Evolutionary conservation across 1,140 invertebrate species (phyloP).

Genomic region (Neuroterus valhalla): DNA sequence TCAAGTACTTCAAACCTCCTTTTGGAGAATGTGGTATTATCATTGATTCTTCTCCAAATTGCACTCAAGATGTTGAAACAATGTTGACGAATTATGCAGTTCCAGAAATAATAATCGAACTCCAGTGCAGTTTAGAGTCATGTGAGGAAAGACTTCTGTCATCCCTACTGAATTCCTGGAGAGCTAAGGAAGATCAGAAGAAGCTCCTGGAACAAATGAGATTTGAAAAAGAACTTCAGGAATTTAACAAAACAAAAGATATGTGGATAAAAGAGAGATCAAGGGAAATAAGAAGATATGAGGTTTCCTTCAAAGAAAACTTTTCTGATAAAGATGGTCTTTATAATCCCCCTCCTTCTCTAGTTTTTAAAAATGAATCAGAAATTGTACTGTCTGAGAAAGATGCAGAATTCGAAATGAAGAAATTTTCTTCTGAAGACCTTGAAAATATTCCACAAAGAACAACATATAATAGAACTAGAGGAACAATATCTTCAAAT

Average conservation of each 20-base stretch:
- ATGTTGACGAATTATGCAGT: conserved; percentile 72
- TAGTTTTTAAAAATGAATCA: too few species aligned
- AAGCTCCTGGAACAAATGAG: conserved; percentile 57
- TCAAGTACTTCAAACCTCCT: conserved; percentile 70
- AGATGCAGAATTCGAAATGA: too few species aligned
- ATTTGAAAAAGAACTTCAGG: conserved; percentile 1
- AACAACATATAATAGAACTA: conserved; percentile 24
- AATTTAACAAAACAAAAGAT: conserved; percentile 55
- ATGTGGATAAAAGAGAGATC: conserved; percentile 50
- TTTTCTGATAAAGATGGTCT: too few species aligned
- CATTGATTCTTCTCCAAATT: conserved; percentile 77
- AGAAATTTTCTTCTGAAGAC: conserved; percentile 55
- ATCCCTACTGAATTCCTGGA: conserved; percentile 66
- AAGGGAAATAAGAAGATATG: conserved; percentile 46
- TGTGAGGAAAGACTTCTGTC: conserved; percentile 65
- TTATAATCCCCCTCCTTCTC: too few species aligned
- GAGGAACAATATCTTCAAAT: conserved; percentile 32
- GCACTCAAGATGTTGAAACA: conserved; percentile 71
- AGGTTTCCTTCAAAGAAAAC: too few species aligned
- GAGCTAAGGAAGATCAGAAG: conserved; percentile 50
- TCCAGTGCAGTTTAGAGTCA: conserved; percentile 63
- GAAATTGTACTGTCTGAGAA: too few species aligned
- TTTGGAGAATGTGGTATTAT: conserved; percentile 72
- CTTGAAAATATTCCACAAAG: conserved; percentile 39
- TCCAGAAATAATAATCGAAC: conserved; percentile 76